Evolutionary conservation across 2,113 vertebrate genomes (phyloP).

Genomic region (Cariama cristata): DNA sequence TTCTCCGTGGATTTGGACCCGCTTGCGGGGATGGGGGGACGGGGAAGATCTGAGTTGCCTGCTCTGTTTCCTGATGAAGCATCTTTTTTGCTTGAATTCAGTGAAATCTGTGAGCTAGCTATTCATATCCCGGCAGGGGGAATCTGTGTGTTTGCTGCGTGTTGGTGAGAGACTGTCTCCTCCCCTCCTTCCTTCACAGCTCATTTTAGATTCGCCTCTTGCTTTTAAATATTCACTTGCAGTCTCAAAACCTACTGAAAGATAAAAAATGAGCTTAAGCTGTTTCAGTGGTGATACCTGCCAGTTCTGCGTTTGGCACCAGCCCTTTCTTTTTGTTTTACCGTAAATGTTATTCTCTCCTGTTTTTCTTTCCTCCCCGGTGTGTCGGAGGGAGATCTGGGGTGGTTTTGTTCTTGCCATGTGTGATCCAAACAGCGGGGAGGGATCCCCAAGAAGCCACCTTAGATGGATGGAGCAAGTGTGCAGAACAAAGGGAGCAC

Average conservation of each 20-base stretch:
- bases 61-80: background rate
- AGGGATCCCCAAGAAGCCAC: background rate
- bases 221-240: rapidly evolving
- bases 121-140: background rate
- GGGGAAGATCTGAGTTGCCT: rapidly evolving
- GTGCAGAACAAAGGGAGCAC: background rate
- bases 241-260: background rate
- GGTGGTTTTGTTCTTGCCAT: background rate
- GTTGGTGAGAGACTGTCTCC: background rate
- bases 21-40: rapidly evolving
- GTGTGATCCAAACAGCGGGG: background rate
- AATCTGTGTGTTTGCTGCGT: background rate
- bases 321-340: background rate
- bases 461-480: rapidly evolving
- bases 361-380: background rate
- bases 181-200: background rate
- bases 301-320: background rate
- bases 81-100: background rate
- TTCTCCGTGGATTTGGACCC: background rate
- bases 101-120: background rate
- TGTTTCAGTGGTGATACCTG: rapidly evolving
- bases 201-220: background rate
- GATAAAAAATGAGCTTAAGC: background rate
- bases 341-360: rapidly evolving
- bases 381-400: rapidly evolving